Evolutionary conservation across 1,140 invertebrate species (phyloP).

Genomic region (Pararge aegeria): DNA sequence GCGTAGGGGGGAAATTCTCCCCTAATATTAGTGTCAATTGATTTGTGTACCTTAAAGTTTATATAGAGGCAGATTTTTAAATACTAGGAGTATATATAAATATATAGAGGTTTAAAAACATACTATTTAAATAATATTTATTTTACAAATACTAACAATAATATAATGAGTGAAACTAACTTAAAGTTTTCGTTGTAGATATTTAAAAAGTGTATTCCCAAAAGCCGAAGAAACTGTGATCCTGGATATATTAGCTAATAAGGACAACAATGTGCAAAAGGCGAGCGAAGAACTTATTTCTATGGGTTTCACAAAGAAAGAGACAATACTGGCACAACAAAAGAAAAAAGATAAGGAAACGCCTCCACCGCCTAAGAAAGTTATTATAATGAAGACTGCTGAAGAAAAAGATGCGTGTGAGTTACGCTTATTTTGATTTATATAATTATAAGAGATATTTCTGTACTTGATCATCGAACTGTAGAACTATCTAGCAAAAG

Average conservation of each 20-base stretch:
- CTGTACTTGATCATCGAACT: too few relatives aligned
- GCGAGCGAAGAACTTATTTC: conserved; percentile 88
- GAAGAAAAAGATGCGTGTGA: conserved; percentile 85
- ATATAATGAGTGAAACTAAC: background rate
- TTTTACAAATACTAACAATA: too few relatives aligned
- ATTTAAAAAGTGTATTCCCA: conserved; percentile 95
- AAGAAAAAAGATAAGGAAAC: conserved; percentile 79
- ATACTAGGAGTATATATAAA: too few relatives aligned
- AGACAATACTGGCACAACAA: conserved; percentile 78
- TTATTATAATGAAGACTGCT: conserved; percentile 82
- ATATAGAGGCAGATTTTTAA: too few relatives aligned
- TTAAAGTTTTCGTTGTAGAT: conserved; percentile 80
- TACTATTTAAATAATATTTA: too few relatives aligned
- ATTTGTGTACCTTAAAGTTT: too few relatives aligned
- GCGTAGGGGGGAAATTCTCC: too few relatives aligned
- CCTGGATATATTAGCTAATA: conserved; percentile 89
- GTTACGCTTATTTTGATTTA: background rate
- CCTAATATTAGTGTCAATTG: too few relatives aligned
- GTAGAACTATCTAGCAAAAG: too few relatives aligned
- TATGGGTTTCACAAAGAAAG: conserved; percentile 91
- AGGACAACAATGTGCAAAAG: conserved; percentile 93
- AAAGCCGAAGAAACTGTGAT: conserved; percentile 94
- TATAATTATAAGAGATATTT: too few relatives aligned
- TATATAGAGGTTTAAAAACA: too few relatives aligned
- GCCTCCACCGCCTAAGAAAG: conserved; percentile 70